Conservation (phyloP, 2,113 vertebrate genomes). For the Alectura lathami region DNA sequence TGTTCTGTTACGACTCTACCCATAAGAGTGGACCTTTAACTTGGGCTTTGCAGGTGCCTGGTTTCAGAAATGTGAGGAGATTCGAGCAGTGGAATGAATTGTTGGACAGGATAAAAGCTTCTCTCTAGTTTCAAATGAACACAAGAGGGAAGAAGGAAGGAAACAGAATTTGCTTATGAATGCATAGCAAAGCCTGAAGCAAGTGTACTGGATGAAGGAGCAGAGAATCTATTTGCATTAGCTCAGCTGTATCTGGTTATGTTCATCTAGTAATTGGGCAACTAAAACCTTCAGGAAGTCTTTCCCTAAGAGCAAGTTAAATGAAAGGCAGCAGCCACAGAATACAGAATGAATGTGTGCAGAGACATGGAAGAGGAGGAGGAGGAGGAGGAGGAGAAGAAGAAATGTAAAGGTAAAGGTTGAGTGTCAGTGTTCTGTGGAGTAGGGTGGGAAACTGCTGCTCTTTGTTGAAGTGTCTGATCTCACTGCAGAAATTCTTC, state of each 20-base stretch:
- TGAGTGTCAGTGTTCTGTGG: neutral
- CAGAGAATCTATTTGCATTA: constrained; percentile 43
- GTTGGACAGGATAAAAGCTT: neutral
- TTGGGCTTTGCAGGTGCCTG: neutral
- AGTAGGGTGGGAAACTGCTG: neutral
- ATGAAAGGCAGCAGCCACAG: constrained; percentile 23
- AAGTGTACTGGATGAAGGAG: constrained; percentile 1
- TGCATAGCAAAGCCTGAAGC: constrained; percentile 12
- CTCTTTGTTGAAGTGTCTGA: constrained; percentile 1
- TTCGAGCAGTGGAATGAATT: neutral
- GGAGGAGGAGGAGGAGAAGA: neutral
- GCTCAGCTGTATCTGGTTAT: constrained; percentile 37
- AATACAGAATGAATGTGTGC: neutral
- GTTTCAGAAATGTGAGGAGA: neutral
- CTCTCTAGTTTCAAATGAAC: neutral
- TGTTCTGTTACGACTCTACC: neutral
- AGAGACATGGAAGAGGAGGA: neutral
- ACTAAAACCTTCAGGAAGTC: constrained; percentile 11
- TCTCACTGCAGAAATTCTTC: neutral
- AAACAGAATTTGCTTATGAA: constrained; percentile 29
- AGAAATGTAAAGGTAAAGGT: neutral
- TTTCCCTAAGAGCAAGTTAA: constrained; percentile 4
- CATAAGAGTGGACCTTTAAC: neutral
- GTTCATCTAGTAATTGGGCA: constrained; percentile 31
- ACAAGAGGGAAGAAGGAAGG: neutral